These are phyloP conservation scores for Potamarius usumacintae DNA, from an alignment of 2,113 vertebrate genomes.

Conservation along the genomic window DNA sequence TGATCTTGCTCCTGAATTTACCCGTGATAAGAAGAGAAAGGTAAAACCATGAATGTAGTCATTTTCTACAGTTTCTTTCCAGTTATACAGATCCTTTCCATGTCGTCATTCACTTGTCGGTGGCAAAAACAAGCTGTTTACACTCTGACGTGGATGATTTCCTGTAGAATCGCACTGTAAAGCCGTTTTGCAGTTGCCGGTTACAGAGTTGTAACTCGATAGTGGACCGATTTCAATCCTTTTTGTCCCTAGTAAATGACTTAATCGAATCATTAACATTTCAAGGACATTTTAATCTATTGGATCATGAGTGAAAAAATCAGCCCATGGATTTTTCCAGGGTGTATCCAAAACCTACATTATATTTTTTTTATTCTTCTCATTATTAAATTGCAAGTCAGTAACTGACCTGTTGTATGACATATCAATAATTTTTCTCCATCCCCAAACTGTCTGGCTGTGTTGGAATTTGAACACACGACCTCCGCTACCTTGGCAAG, in stretches of 20 bases:
- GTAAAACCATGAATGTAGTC: no score
- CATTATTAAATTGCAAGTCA: background rate
- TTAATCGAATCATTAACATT: background rate
- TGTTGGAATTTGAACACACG: background rate
- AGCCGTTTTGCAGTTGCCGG: no score
- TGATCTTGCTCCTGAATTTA: no score
- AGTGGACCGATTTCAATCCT: no score
- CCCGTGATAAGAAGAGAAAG: no score
- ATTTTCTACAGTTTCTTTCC: no score
- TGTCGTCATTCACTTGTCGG: no score
- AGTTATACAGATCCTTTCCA: no score
- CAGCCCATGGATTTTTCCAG: background rate
- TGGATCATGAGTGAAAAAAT: background rate
- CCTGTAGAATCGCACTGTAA: no score
- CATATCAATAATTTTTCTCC: background rate
- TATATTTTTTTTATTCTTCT: background rate
- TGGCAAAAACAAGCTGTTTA: no score
- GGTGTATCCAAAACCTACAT: background rate
- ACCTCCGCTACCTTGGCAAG: slow-evolving; percentile 84
- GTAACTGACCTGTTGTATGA: background rate
- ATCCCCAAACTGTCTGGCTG: background rate
- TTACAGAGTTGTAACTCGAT: no score
- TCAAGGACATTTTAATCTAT: background rate
- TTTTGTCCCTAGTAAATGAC: background rate
- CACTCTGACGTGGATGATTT: no score